Evolutionary conservation across 2,113 vertebrate species (phyloP), one percentile per base, ranked within the genome.

Genomic region (Trichechus manatus): DNA sequence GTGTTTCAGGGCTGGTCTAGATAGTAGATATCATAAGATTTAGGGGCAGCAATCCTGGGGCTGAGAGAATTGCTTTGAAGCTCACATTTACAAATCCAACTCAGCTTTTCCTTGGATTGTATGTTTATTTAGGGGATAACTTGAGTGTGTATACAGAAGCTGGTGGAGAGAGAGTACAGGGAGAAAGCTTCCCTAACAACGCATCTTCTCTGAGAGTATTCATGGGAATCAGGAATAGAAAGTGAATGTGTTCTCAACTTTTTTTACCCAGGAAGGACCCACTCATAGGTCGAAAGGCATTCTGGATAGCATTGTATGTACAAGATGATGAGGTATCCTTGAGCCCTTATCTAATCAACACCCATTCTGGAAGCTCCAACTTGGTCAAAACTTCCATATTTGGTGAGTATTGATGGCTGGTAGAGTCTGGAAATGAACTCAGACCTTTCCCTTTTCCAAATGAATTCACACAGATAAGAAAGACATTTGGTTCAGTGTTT

Each of bases 31-130:
- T 77, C n/a, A 74, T 42, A 78, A 7, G 17, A 29, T 53, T 86
- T 82, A 94, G 13, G 66, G 7, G 5, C 39, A 86, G n/a, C 20
- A 70, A 74, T 93, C 79, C 39, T 61, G 53, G 53, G 25, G 6
- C 42, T 72, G 6, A 31, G 36, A 53, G 66, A 97, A 87, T 90
- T 96, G 68, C 42, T 42, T 78, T 93, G 20, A 82, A 93, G 75
- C 72, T 19, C 29, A 85, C 22, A 77, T 81, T 59, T 92, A 66
- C 50, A 59, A 89, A 29, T 82, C 31, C 6, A 89, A 31, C n/a
- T 87, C 47, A 87, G 31, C 17, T 89, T 87, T 96, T 64, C 8
- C 42, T 86, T 83, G 63, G 39, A 87, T 22, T 75, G 10, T 72
- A 90, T 72, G 31, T 27, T 80, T 87, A 81, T 81, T 84, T n/a